Base-by-base conservation (phyloP, 2,797 vertebrate genomes). In the Enteromius trimaculatus region DNA sequence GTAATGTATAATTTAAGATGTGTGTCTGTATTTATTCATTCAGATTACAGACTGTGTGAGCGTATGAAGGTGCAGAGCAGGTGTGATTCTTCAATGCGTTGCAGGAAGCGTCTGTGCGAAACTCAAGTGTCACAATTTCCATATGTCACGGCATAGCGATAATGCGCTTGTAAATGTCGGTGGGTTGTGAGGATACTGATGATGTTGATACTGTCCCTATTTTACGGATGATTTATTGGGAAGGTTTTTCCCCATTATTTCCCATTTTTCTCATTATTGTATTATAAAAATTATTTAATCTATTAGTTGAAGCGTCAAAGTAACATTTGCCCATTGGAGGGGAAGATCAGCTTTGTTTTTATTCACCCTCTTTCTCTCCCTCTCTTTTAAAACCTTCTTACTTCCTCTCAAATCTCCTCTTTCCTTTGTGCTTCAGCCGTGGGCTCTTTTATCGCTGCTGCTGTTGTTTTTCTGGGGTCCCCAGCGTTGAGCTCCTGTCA, bases 381-480 rank as follows among this genome's bases (percentile, higher is more conserved):
- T 77, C 58, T 77, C 69, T 58, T 55, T 31, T 13, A 58, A 29
- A 51, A 42, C 37, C 44, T 53, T 65, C 42, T 55, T 17, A 4
- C 29, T 81, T 65, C 42, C 19, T 62, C 34, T 82, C 74, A 29
- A 0, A 60, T 49, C 21, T 74, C n/a, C 17, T 29, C 34, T 66
- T 58, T 69, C 65, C 23, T 10, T 77, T 71, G 53, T 76, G 51
- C 19, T 49, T 16, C 49, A 60, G 21, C 23, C 23, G 17, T 77
- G 21, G 3, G 64, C 62, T 69, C 23, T 77, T 49, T 75, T 78
- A 29, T 83, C 44, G 19, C n/a, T 19, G 19, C 42, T 42, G 72
- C 49, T 85, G 64, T 65, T 64, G 51, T 77, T 84, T 70, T 81
- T 81, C 44, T 49, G 76, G 76, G 55, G 77, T 83, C 68, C 49